Percentiles rank a stretch among this genome's conserved stretches.
Evolutionary conservation across 2,888 invertebrate genomes (phyloP).

Genomic region (Ophion obscuratus): DNA sequence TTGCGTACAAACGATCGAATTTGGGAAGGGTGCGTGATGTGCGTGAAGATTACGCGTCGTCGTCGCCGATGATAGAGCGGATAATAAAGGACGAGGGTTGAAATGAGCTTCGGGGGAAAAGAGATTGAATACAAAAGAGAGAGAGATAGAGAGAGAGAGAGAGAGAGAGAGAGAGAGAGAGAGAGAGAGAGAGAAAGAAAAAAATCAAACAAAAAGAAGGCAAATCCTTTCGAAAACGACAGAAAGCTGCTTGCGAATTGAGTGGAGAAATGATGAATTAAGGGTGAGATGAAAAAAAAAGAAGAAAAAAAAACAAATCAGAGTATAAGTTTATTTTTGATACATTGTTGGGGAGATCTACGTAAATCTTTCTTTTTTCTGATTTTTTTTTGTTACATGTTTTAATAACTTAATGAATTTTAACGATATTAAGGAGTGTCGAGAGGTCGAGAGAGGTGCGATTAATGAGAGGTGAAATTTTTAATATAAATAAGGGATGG

Average conservation of each 20-base stretch:
- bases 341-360: constrained; percentile 83
- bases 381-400: constrained; percentile 81
- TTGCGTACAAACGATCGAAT: constrained; percentile 66
- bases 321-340: constrained; percentile 84
- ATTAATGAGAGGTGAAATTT: constrained; percentile 75
- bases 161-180: constrained; percentile 39
- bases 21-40: constrained; percentile 60
- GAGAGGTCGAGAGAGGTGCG: constrained; percentile 71
- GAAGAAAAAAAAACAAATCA: constrained; percentile 74
- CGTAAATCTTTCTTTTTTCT: constrained; percentile 80
- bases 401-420: constrained; percentile 83
- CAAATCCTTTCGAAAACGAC: constrained; percentile 55
- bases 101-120: constrained; percentile 56
- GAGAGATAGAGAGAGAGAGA: constrained; percentile 48
- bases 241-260: constrained; percentile 53
- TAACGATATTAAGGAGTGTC: constrained; percentile 79
- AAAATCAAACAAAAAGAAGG: constrained; percentile 41
- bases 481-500: constrained; percentile 73
- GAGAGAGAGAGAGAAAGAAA: constrained; percentile 54
- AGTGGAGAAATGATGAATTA: constrained; percentile 65
- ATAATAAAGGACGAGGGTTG: constrained; percentile 65
- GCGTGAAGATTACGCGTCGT: constrained; percentile 62
- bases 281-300: constrained; percentile 69
- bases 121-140: constrained; percentile 51
- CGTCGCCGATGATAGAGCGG: constrained; percentile 64